Evolutionary conservation across 2,888 invertebrate species (phyloP).

Genomic region (Gibbula magus): DNA sequence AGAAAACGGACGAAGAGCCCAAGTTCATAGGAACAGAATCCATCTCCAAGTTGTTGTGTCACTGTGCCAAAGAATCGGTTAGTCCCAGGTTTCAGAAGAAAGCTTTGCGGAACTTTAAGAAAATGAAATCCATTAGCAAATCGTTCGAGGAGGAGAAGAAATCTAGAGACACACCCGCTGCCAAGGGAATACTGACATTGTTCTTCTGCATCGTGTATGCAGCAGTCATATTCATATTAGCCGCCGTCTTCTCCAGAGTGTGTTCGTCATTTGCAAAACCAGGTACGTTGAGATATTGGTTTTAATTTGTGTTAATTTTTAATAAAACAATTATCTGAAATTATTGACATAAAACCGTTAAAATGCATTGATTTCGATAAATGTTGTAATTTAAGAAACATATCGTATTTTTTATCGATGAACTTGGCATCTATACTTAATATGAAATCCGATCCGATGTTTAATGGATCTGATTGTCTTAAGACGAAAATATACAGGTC

Average conservation of each 20-base stretch:
- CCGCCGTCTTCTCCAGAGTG: background rate
- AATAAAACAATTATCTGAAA: too few relatives aligned
- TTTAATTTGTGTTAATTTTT: too few relatives aligned
- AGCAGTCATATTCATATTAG: background rate
- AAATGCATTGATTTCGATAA: too few relatives aligned
- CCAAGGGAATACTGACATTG: slow-evolving; percentile 21
- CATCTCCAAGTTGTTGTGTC: slow-evolving; percentile 9
- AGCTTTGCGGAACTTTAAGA: background rate
- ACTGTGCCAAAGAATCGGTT: background rate
- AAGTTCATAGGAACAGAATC: slow-evolving; percentile 4
- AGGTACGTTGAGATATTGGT: background rate
- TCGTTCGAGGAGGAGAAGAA: background rate
- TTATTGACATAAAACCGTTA: too few relatives aligned
- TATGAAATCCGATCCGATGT: too few relatives aligned
- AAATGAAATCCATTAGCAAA: slow-evolving; percentile 23
- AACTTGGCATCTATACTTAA: too few relatives aligned
- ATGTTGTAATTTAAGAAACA: background rate
- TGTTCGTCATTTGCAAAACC: slow-evolving; percentile 2
- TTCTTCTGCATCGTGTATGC: slow-evolving; percentile 24
- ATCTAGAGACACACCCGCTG: slow-evolving; percentile 9
- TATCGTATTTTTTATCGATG: too few relatives aligned
- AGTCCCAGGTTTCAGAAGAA: slow-evolving; percentile 2
- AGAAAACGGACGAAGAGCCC: slow-evolving; percentile 11
- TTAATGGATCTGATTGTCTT: too few relatives aligned
- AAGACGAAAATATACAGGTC: too few relatives aligned